Evolutionary conservation across 2,797 vertebrate species (phyloP).

Genomic region (Echeneis naucrates): DNA sequence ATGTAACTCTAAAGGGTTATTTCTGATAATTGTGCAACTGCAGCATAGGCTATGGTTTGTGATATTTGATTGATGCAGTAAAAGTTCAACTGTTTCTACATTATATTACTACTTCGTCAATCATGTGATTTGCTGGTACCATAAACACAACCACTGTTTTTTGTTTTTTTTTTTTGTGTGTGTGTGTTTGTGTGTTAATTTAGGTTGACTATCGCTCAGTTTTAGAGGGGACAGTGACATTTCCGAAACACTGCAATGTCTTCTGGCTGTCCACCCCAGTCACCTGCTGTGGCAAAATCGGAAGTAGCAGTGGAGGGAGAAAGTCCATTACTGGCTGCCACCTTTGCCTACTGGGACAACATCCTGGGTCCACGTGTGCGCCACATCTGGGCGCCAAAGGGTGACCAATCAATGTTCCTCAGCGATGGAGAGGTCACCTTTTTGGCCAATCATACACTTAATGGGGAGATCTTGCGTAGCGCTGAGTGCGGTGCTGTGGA

Average conservation of each 20-base stretch:
- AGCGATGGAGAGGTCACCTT: conserved; percentile 97
- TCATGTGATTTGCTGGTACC: not conserved
- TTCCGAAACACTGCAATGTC: conserved; percentile 84
- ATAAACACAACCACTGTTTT: not conserved
- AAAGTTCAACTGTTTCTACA: not conserved
- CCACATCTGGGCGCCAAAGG: conserved; percentile 95
- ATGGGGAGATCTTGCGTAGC: conserved; percentile 97
- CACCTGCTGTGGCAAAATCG: conserved; percentile 96
- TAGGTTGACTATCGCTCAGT: conserved; percentile 29
- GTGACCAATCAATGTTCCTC: conserved; percentile 89
- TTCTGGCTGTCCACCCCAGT: conserved; percentile 93
- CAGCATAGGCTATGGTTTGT: not conserved
- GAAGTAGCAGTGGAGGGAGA: conserved; percentile 91
- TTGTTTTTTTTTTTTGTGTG: no score
- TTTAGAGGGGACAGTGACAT: not conserved
- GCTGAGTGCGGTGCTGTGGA: conserved; percentile 96
- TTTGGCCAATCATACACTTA: conserved; percentile 96
- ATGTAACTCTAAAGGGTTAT: not conserved
- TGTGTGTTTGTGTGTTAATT: conserved; percentile 21
- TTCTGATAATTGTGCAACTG: not conserved
- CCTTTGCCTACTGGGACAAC: conserved; percentile 99
- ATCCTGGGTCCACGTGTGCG: conserved; percentile 96
- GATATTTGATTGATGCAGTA: not conserved
- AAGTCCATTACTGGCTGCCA: conserved; percentile 94
- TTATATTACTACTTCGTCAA: not conserved